Percentiles rank a stretch among this genome's conserved stretches.
Evolutionary conservation across 1,140 invertebrate genomes (phyloP).

Genomic region (Drosophila ananassae): DNA sequence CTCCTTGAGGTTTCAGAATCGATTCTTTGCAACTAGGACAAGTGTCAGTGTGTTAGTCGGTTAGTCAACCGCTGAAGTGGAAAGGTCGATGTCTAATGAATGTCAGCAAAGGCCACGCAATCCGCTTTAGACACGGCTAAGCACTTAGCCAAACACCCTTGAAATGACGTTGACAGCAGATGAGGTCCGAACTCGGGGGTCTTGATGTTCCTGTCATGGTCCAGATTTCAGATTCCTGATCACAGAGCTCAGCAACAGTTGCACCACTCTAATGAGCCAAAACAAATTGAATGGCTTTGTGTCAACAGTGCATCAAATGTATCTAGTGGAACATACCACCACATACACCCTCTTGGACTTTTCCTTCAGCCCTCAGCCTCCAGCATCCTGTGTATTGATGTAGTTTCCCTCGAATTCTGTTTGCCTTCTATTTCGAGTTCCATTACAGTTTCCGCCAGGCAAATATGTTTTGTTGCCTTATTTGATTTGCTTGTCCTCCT

Average conservation of each 20-base stretch:
- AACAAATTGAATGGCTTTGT: constrained; percentile 74
- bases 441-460: constrained; percentile 48
- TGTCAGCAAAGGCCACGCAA: constrained; percentile 62
- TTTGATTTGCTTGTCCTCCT: constrained; percentile 62
- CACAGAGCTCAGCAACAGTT: constrained; percentile 31
- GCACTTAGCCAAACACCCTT: constrained; percentile 68
- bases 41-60: constrained; percentile 43
- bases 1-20: constrained; percentile 27
- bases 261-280: constrained; percentile 71
- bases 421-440: constrained; percentile 54
- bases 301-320: constrained; percentile 72
- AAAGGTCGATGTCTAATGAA: constrained; percentile 66
- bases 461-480: constrained; percentile 63
- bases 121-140: constrained; percentile 78
- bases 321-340: constrained; percentile 43
- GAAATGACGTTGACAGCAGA: constrained; percentile 46
- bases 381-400: not conserved
- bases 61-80: constrained; percentile 41
- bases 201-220: constrained; percentile 3
- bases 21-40: constrained; percentile 38
- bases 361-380: not conserved
- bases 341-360: not conserved
- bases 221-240: not conserved
- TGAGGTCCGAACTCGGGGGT: constrained; percentile 18
- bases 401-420: constrained; percentile 39